Percentiles rank a stretch among this genome's conserved stretches.
phyloP scores from a whole-genome alignment of 35 echinoderm and acorn worm species.

The Apostichopus japonicus region DNA sequence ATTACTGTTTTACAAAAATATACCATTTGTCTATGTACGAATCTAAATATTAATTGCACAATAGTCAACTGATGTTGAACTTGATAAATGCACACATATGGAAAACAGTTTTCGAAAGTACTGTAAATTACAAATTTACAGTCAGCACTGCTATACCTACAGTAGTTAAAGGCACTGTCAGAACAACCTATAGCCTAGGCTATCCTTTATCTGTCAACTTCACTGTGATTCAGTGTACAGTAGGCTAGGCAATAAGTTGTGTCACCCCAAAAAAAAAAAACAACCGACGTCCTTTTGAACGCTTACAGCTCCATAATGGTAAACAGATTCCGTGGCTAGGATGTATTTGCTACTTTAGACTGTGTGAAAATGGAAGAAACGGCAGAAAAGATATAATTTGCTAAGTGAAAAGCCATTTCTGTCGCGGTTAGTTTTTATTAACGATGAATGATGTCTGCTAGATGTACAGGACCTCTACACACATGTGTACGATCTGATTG shows the following conservation, averaged over 20 bases:
- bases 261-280: background rate
- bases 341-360: background rate
- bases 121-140: too few relatives aligned
- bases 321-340: background rate
- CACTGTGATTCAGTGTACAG: background rate
- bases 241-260: background rate
- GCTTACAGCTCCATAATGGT: conserved; percentile 3
- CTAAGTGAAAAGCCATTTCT: background rate
- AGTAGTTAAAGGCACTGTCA: too few relatives aligned
- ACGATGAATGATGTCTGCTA: too few relatives aligned
- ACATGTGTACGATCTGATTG: too few relatives aligned
- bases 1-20: too few relatives aligned
- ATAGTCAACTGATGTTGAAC: too few relatives aligned
- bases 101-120: background rate
- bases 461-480: too few relatives aligned
- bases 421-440: too few relatives aligned
- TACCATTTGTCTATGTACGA: too few relatives aligned
- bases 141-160: too few relatives aligned
- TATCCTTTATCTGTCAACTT: background rate
- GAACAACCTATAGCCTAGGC: background rate
- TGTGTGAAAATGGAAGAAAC: background rate
- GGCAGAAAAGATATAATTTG: background rate
- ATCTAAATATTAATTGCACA: too few relatives aligned
- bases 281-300: background rate
- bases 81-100: background rate